Base-by-base conservation (phyloP, 64 coral and sea anemone genomes). In the Stichodactyla helianthus region DNA sequence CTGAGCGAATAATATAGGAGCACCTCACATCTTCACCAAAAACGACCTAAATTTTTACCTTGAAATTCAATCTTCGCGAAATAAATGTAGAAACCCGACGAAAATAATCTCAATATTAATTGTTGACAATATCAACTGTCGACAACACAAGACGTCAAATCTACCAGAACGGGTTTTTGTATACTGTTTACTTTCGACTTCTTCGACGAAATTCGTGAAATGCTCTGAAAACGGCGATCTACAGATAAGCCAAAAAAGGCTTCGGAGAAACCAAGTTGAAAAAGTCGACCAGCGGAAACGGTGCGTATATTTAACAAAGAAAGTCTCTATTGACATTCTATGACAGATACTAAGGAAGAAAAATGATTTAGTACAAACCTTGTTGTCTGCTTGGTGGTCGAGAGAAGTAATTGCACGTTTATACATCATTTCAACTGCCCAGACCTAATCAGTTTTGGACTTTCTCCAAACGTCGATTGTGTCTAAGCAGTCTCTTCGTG, bases 331-430 rank as follows among this genome's bases (percentile, higher is more conserved):
- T 74, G 68, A 74, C 68, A 74, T 74, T 31, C 1, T 74, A 27
- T 74, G 68, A 74, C 68, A 74, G 68, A 35, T 74, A 74, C 25
- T 44, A 74, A 35, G 68, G 25, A 23, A 31, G 12, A 35, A 12
- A 31, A 74, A 0, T 6, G 25, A 35, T 74, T 35, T 35, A 19
- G 11, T 26, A 31, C 68, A 74, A 70, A 74, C 68, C 68, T 31
- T 9, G 68, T 74, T 74, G 68, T 74, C 68, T 74, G 27, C 23
- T 35, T 74, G 25, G 68, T 74, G 68, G 68, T 31, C 10, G 17
- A 74, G 68, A 74, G 68, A 74, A 74, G 68, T 74, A 74, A 74
- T 74, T 74, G 26, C 8, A 74, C 68, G 4, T 35, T 74, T 74
- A 74, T 27, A 74, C 68, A 74, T 74, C 7, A 74, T 74, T 35